Base-by-base conservation (phyloP, 2,888 invertebrate species). In the Microctonus aethiopoides region DNA sequence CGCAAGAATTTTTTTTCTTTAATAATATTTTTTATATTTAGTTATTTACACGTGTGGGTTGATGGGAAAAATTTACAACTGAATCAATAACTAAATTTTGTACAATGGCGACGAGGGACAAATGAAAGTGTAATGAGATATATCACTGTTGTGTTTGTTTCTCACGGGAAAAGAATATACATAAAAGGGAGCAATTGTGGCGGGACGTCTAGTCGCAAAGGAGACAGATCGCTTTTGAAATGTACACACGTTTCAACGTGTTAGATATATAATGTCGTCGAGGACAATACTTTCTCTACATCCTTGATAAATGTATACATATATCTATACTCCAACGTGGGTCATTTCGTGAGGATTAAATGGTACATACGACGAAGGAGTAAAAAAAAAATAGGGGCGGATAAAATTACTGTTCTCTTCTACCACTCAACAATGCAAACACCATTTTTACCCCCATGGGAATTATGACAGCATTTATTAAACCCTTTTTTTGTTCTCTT, bases 211-310 rank as follows among this genome's bases (percentile, higher is more conserved):
- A 16, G 20, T 20, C 16, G 68, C 70, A 70, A 70, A 67, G 64
- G 65, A 71, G 71, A 71, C 66, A 71, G 64, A 73, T 73, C 64
- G 73, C 9, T 46, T 73, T 73, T 59, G 69, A 72, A 71, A 71
- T 72, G 7, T 7, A 7, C 3, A 39, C 39, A 67, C 71, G 74
- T 74, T 74, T 71, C 70, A 71, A 46, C 46, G 16, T 46, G 46
- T 46, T 46, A 46, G 46, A 46, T 16, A 16, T 16, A 16, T 46
- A 46, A 46, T 46, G 46, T 73, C 64, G 65, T 60, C 36, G 41
- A 56, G 26, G 41, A 60, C 59, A n/a, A 57, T 16, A 52, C 34
- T 22, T 32, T 54, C 54, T 13, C n/a, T 52, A 20, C 32, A 52
- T 34, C 36, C 34, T 20, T 29, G 9, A 16, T 63, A 32, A n/a